Percentiles rank a stretch among this genome's conserved stretches.
Evolutionary conservation across 2,113 vertebrate genomes (phyloP).

Genomic region (Spheniscus mendiculus): DNA sequence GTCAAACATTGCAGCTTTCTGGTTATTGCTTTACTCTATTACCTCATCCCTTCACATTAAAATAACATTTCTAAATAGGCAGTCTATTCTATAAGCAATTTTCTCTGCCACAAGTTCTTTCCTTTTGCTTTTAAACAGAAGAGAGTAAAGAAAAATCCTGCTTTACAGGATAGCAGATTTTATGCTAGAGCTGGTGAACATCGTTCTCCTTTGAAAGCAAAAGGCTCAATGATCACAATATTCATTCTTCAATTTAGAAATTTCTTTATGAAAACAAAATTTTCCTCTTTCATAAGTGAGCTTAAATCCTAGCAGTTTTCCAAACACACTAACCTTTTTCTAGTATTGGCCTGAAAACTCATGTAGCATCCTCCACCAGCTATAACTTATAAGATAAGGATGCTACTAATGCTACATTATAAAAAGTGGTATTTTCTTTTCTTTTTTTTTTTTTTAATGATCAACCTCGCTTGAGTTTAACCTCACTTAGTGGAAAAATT

Average conservation of each 20-base stretch:
- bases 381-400: neutral
- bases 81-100: neutral
- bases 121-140: neutral
- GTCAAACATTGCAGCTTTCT: neutral
- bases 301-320: neutral
- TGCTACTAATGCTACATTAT: neutral
- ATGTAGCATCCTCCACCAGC: neutral
- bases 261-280: neutral
- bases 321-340: neutral
- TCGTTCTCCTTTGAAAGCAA: neutral
- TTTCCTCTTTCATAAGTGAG: neutral
- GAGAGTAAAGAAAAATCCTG: neutral
- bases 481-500: neutral
- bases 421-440: no score
- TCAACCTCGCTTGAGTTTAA: neutral
- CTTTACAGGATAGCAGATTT: neutral
- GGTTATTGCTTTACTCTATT: neutral
- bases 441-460: neutral
- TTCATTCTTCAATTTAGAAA: neutral
- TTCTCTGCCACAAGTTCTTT: neutral
- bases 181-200: neutral
- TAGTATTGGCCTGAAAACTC: neutral
- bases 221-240: neutral
- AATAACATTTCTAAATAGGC: neutral
- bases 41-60: neutral